phyloP scores from a whole-genome alignment of 2,113 vertebrate genomes.

The Oplegnathus fasciatus region DNA sequence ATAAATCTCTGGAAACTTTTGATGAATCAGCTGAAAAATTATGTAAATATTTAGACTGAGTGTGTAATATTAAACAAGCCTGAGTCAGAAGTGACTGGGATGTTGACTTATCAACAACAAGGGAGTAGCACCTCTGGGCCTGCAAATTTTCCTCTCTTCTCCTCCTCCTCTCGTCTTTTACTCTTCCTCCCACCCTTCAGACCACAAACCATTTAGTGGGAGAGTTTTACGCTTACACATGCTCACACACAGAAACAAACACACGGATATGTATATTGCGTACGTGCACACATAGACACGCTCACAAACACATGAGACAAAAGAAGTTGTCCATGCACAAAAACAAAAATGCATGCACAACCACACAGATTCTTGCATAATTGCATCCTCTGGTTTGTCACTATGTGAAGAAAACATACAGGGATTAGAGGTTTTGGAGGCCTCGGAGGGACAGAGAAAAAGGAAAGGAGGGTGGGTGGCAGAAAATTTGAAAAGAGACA shows the following conservation, averaged over 20 bases:
- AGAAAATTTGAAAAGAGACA: constrained; percentile 8
- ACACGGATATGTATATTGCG: constrained; percentile 4
- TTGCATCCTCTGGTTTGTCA: constrained; percentile 62
- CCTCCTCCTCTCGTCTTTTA: neutral
- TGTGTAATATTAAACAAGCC: neutral
- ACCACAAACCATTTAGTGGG: constrained; percentile 37
- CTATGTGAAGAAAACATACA: constrained; percentile 54
- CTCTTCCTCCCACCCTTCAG: constrained; percentile 19
- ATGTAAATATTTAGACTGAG: neutral
- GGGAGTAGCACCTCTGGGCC: constrained; percentile 17
- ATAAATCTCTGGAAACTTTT: neutral
- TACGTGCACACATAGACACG: neutral
- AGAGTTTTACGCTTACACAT: constrained; percentile 5
- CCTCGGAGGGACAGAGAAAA: neutral
- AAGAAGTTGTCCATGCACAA: neutral
- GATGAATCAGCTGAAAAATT: neutral
- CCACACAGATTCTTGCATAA: constrained; percentile 52
- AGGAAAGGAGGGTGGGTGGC: constrained; percentile 12
- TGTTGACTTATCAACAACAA: constrained; percentile 39
- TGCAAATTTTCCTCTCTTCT: neutral
- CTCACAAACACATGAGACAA: neutral
- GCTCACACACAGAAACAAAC: neutral
- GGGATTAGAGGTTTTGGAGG: constrained; percentile 40
- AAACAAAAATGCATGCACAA: constrained; percentile 9
- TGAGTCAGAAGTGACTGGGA: neutral